These are phyloP conservation scores for Montipora capitata DNA, from an alignment of 92 coral and sea anemone genomes.

Conservation along the genomic window DNA sequence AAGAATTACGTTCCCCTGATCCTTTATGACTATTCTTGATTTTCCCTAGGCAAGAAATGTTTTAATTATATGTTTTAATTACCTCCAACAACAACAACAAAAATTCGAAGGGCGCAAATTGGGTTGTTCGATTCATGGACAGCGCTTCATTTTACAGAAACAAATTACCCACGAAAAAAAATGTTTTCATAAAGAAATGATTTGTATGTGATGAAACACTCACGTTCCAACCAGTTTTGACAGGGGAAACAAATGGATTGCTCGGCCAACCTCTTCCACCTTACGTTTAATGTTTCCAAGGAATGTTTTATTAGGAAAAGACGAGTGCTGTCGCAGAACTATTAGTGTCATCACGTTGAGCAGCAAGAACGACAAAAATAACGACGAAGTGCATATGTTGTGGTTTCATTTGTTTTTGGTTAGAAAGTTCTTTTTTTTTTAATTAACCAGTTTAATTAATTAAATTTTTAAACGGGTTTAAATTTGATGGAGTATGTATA, in stretches of 20 bases:
- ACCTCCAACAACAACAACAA: background rate
- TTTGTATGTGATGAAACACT: background rate
- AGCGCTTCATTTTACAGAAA: background rate
- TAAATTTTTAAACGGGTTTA: too few relatives aligned
- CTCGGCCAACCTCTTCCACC: background rate
- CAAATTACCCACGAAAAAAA: background rate
- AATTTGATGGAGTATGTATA: too few relatives aligned
- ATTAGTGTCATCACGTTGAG: background rate
- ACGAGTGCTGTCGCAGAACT: background rate
- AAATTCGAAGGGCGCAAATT: background rate
- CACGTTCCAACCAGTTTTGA: background rate
- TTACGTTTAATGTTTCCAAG: background rate
- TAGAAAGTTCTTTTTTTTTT: too few relatives aligned
- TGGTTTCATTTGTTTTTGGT: too few relatives aligned
- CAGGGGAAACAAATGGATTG: background rate
- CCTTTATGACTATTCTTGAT: constrained; percentile 32
- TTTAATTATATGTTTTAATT: background rate
- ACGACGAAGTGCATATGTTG: background rate
- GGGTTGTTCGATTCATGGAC: background rate
- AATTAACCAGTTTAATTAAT: too few relatives aligned
- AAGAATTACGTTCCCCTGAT: constrained; percentile 57
- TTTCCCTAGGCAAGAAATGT: constrained; percentile 56
- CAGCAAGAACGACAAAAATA: background rate
- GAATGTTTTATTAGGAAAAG: background rate
- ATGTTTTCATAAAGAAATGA: background rate